These are phyloP conservation scores for Polyploca ridens DNA, from an alignment of 2,888 invertebrate species.

Conservation along the genomic window DNA sequence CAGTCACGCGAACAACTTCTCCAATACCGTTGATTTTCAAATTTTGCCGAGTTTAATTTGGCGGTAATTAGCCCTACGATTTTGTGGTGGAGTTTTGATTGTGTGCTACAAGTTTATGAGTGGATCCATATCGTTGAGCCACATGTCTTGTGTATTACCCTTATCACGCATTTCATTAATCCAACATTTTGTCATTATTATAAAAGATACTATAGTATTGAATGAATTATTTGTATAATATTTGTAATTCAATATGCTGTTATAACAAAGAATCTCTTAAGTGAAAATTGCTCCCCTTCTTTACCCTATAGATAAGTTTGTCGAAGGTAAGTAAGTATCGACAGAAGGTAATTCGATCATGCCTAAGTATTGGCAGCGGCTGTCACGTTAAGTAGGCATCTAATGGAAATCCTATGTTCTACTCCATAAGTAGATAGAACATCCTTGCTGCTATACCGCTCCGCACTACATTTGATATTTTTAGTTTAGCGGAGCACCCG, in stretches of 20 bases:
- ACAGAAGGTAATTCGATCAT: slow-evolving; percentile 72
- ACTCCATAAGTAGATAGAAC: slow-evolving; percentile 51
- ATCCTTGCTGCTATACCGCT: slow-evolving; percentile 40
- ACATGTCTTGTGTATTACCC: neutral
- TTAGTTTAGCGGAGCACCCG: slow-evolving; percentile 25
- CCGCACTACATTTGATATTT: slow-evolving; percentile 30
- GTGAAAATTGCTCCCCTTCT: slow-evolving; percentile 12
- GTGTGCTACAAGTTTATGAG: slow-evolving; percentile 3
- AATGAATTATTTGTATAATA: neutral
- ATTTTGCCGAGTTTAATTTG: slow-evolving; percentile 56
- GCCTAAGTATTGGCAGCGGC: slow-evolving; percentile 57
- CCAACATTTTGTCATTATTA: neutral
- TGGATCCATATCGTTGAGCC: neutral
- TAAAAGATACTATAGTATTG: neutral
- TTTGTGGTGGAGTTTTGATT: slow-evolving; percentile 34
- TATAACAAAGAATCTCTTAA: slow-evolving; percentile 12
- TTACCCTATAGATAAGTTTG: slow-evolving; percentile 28
- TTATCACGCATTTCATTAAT: neutral
- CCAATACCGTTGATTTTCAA: slow-evolving; percentile 56
- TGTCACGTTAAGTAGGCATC: slow-evolving; percentile 71
- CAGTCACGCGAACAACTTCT: slow-evolving; percentile 59
- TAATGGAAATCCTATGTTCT: slow-evolving; percentile 79
- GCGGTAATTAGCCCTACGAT: slow-evolving; percentile 45
- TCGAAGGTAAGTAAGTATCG: slow-evolving; percentile 47
- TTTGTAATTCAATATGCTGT: slow-evolving; percentile 11